These are phyloP conservation scores for Bibio marci DNA, from an alignment of 2,888 invertebrate species.

Conservation along the genomic window DNA sequence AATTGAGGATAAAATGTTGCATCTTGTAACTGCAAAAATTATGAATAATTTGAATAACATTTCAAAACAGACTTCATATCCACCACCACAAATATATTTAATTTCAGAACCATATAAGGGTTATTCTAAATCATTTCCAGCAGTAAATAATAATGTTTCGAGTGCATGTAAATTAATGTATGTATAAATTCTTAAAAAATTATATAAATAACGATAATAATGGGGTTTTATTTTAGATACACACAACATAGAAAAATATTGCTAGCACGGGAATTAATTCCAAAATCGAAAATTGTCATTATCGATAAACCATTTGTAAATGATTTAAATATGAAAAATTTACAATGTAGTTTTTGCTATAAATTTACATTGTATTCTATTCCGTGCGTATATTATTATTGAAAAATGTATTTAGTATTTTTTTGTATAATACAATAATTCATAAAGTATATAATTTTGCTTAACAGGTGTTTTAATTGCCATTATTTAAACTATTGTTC, in stretches of 20 bases:
- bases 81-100: no score
- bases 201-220: no score
- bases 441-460: not conserved
- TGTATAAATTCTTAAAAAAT: no score
- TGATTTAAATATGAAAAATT: not conserved
- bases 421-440: not conserved
- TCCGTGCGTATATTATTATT: slow-evolving; percentile 3
- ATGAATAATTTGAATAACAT: no score
- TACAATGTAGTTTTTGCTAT: slow-evolving; percentile 5
- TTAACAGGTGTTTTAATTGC: slow-evolving; percentile 6
- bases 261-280: slow-evolving; percentile 4
- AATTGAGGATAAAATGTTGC: no score
- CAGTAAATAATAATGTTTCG: not conserved
- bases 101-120: not conserved
- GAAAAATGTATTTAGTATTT: not conserved
- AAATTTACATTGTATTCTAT: not conserved
- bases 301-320: slow-evolving; percentile 3
- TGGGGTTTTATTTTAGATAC: no score
- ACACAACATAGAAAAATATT: no score
- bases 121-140: not conserved
- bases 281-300: slow-evolving; percentile 3
- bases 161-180: no score
- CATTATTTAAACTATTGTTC: slow-evolving; percentile 5
- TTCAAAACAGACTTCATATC: no score
- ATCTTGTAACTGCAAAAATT: no score